A percentile compares a stretch with the other conserved stretches of the same genome.
phyloP scores from a whole-genome alignment of 2,888 invertebrate species.

The Carpatolechia fugitivella region DNA sequence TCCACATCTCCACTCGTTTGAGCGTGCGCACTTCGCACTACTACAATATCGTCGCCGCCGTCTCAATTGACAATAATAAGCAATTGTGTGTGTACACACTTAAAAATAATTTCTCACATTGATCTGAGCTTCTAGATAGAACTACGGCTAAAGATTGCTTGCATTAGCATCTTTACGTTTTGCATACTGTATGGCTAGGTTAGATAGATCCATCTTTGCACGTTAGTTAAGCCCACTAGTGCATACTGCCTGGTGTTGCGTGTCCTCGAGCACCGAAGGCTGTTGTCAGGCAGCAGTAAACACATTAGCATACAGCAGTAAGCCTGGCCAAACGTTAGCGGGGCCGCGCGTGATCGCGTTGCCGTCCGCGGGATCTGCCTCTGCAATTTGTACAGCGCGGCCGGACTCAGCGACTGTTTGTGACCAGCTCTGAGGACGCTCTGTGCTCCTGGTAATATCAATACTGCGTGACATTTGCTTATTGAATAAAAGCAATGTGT shows the following conservation, averaged over 20 bases:
- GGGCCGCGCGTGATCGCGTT: slow-evolving; percentile 61
- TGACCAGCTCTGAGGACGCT: background rate
- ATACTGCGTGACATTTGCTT: background rate
- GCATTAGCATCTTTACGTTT: no score
- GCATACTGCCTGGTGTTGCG: background rate
- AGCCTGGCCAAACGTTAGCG: slow-evolving; percentile 61
- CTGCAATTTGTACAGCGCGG: slow-evolving; percentile 3
- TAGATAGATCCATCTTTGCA: no score
- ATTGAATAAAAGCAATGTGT: background rate
- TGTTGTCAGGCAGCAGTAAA: slow-evolving; percentile 56
- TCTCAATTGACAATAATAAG: no score
- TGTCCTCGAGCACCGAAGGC: slow-evolving; percentile 17
- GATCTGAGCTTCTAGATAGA: no score
- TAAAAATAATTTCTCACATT: no score
- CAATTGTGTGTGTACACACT: no score
- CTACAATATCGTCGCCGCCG: no score
- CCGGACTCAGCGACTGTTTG: slow-evolving; percentile 2
- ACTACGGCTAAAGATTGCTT: no score
- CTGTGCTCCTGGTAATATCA: slow-evolving; percentile 4
- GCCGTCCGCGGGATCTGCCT: slow-evolving; percentile 54
- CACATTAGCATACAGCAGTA: slow-evolving; percentile 70
- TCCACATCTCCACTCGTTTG: no score
- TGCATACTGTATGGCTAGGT: no score
- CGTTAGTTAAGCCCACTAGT: no score
- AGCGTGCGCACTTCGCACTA: no score